Base-by-base conservation (phyloP, 1,140 invertebrate genomes). In the Drosophila tani region DNA sequence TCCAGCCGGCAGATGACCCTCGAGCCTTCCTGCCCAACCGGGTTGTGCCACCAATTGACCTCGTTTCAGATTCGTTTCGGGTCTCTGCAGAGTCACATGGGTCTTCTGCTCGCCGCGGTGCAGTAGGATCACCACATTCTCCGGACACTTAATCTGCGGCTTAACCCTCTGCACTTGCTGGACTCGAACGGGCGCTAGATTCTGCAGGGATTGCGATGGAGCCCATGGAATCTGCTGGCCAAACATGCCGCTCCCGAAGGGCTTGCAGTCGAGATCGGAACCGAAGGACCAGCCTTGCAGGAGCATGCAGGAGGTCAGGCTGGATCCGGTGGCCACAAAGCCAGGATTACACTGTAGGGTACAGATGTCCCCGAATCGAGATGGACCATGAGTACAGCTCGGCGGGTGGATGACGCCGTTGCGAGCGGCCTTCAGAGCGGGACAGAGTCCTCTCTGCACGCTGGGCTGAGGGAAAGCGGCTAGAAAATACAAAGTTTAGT, bases 31-130 rank as follows among this genome's bases (percentile, higher is more conserved):
- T 0, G 94, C 95, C 96, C 96, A 96, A 5, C 92, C 59, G 19
- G 96, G 96, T 43, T 93, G 92, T 2, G 95, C 93, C 17, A 94
- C 94, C 17, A 96, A 94, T 78, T 95, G 94, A 74, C 95, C 95
- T 93, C 94, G 95, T 87, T 96, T 94, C 81, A 96, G 93, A 92
- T 96, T 96, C 15, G 95, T 95, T 82, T 95, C 94, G 0, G 96
- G 96, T 64, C 94, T 94, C 5, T 95, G 94, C 35, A 96, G 94
- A 17, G 94, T 93, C 40, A 96, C 94, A 65, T 94, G 92, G 40
- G 94, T 93, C 15, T 93, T 94, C 29, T 87, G 91, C 63, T 95
- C 94, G 12, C 94, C 93, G 14, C 91, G 75, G 17, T 94, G 94
- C 38, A 96, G 91, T 41, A 94, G 93, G 24, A 95, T 94, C 46